A percentile compares a stretch with the other conserved stretches of the same genome.
Evolutionary conservation across 1,140 invertebrate genomes (phyloP).

Genomic region (Drusus annulatus): DNA sequence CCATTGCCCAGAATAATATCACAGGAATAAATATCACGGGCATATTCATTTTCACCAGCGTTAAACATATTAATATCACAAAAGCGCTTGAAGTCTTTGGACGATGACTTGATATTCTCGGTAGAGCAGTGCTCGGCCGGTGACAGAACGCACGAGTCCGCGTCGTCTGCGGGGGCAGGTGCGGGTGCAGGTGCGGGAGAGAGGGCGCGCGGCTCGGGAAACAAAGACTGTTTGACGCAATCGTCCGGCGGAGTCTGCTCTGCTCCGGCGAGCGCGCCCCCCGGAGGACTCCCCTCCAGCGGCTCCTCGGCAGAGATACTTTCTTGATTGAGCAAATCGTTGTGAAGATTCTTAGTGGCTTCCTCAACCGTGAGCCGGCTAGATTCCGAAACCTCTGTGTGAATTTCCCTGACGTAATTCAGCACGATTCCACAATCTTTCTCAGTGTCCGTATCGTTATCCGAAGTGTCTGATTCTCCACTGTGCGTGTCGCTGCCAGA

Average conservation of each 20-base stretch:
- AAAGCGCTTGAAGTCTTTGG: slow-evolving; percentile 52
- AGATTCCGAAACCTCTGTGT: slow-evolving; percentile 17
- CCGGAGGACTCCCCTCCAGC: not conserved
- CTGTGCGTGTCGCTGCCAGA: slow-evolving; percentile 73
- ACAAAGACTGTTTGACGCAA: no score
- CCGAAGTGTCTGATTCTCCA: slow-evolving; percentile 71
- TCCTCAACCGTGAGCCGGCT: slow-evolving; percentile 45
- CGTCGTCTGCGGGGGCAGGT: not conserved
- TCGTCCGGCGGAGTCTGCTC: not conserved
- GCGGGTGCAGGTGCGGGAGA: not conserved
- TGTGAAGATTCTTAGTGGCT: slow-evolving; percentile 46
- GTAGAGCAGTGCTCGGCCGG: not conserved
- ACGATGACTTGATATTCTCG: slow-evolving; percentile 43
- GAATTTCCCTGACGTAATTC: slow-evolving; percentile 66
- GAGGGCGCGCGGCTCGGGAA: not conserved
- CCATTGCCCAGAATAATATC: slow-evolving; percentile 25
- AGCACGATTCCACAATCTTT: slow-evolving; percentile 67
- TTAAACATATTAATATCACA: slow-evolving; percentile 56
- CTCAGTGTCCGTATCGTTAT: slow-evolving; percentile 72
- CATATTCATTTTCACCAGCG: slow-evolving; percentile 21
- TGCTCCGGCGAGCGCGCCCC: not conserved
- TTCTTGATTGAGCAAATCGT: slow-evolving; percentile 42
- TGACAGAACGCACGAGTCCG: not conserved
- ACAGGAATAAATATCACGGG: slow-evolving; percentile 16
- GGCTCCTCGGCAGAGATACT: not conserved